phyloP scores from a whole-genome alignment of 2,113 vertebrate genomes.

The Leptosomus discolor region DNA sequence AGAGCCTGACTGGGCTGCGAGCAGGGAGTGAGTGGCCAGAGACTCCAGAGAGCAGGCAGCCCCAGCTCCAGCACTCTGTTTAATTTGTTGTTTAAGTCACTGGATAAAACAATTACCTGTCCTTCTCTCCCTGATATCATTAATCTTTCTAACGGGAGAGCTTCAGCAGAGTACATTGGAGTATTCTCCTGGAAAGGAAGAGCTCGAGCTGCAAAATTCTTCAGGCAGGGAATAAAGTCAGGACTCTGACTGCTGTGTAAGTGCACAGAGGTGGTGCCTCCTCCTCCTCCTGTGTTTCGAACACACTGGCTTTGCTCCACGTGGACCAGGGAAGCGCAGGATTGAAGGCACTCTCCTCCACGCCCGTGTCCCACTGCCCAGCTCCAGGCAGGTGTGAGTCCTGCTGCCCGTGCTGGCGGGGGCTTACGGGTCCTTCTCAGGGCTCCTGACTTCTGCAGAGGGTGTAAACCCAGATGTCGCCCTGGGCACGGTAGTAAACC shows the following conservation, averaged over 20 bases:
- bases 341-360: not conserved
- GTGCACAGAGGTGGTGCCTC: not conserved
- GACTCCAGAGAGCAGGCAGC: not conserved
- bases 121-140: not conserved
- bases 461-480: not conserved
- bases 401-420: accelerated
- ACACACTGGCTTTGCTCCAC: too few species aligned
- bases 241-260: not conserved
- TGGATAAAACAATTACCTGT: not conserved
- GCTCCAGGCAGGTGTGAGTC: not conserved
- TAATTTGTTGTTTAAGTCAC: not conserved
- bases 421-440: not conserved
- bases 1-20: not conserved
- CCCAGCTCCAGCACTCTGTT: not conserved
- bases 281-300: not conserved
- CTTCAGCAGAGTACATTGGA: not conserved
- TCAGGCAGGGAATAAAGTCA: not conserved
- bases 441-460: accelerated
- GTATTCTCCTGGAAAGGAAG: not conserved
- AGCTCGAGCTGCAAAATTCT: not conserved
- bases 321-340: not conserved
- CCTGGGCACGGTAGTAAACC: not conserved
- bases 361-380: accelerated
- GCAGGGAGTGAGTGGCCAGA: not conserved
- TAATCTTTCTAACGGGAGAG: not conserved